Evolutionary conservation across 2,113 vertebrate species (phyloP), one percentile per base, ranked within the genome.

Genomic region (Ondatra zibethicus): DNA sequence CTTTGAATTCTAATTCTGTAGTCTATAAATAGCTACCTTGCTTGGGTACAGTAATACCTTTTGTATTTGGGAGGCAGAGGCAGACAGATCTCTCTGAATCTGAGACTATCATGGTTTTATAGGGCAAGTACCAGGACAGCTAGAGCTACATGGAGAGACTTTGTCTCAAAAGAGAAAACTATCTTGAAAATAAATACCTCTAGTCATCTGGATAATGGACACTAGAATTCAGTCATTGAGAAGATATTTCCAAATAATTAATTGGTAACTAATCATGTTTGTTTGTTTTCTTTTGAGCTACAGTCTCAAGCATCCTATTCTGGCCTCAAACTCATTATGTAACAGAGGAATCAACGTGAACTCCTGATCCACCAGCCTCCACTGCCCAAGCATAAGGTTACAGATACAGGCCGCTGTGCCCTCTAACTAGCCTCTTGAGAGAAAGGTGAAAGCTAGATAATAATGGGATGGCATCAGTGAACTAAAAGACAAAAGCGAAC

Each of bases 201-300:
- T 47, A 45, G 31, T 90, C 89, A 9, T 70, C 21, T 96, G 29
- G 7, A 92, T 70, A 31, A 55, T 72, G 33, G 9, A 4, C 73
- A 82, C 25, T 63, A 84, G 25, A 36, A 39, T 82, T 68, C 61
- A 97, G 50, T 36, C 25, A 84, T 50, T 52, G 58, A 63, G 66
- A 92, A 80, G 16, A 7, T 86, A n/a, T 75, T 85, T 94, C 80
- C 78, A 42, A 25, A 91, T 87, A 45, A 76, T 87, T 82, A 68
- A 68, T 68, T 68, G 16, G 33, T 80, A 89, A 73, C 12, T 81
- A 84, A 61, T 36, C 52, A 58, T 58, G 8, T 55, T 72, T 95
- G 36, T 25, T 36, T 23, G 52, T 81, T 80, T 50, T 50, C 5
- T 39, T 84, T 63, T 13, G 36, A 63, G 58, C 16, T 11, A 42